phyloP scores from a whole-genome alignment of 2,113 vertebrate genomes.

The Perccottus glenii region DNA sequence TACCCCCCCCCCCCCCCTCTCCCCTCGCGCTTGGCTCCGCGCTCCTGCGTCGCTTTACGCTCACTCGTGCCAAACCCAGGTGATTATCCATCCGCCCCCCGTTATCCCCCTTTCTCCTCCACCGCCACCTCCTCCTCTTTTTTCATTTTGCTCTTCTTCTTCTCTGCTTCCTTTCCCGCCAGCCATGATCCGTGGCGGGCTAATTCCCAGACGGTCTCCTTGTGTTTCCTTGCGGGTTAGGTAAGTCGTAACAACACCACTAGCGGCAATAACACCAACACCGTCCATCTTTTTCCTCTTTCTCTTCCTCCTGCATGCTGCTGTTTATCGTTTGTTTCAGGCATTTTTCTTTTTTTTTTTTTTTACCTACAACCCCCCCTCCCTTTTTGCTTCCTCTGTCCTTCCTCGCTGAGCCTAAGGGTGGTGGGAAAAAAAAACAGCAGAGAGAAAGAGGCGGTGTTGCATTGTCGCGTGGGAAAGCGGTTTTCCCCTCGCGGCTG shows the following conservation, averaged over 20 bases:
- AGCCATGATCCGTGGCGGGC: slow-evolving; percentile 77
- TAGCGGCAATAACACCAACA: slow-evolving; percentile 32
- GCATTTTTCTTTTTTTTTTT: slow-evolving; percentile 28
- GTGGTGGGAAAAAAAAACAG: not conserved
- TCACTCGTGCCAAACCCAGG: slow-evolving; percentile 71
- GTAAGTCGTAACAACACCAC: slow-evolving; percentile 47
- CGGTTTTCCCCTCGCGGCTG: slow-evolving; percentile 55
- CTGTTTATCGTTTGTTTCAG: slow-evolving; percentile 70
- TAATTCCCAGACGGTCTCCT: slow-evolving; percentile 75
- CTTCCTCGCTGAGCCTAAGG: slow-evolving; percentile 2
- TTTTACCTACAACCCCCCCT: slow-evolving; percentile 48
- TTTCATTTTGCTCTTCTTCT: slow-evolving; percentile 32
- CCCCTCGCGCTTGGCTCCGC: too few relatives aligned
- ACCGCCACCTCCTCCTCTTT: slow-evolving; percentile 37
- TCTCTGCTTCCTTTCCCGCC: slow-evolving; percentile 54
- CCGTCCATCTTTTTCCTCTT: slow-evolving; percentile 58
- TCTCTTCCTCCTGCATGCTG: slow-evolving; percentile 62
- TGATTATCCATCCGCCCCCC: slow-evolving; percentile 52
- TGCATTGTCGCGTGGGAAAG: slow-evolving; percentile 66
- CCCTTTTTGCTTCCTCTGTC: not conserved
- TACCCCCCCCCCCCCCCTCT: slow-evolving; percentile 2
- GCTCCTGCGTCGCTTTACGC: slow-evolving; percentile 21
- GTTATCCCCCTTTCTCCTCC: slow-evolving; percentile 23
- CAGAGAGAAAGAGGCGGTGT: slow-evolving; percentile 26
- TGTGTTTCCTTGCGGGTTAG: slow-evolving; percentile 56